Percentiles rank a stretch among this genome's conserved stretches.
These are phyloP conservation scores for Montipora foliosa DNA, from an alignment of 64 coral and sea anemone species.

Conservation along the genomic window DNA sequence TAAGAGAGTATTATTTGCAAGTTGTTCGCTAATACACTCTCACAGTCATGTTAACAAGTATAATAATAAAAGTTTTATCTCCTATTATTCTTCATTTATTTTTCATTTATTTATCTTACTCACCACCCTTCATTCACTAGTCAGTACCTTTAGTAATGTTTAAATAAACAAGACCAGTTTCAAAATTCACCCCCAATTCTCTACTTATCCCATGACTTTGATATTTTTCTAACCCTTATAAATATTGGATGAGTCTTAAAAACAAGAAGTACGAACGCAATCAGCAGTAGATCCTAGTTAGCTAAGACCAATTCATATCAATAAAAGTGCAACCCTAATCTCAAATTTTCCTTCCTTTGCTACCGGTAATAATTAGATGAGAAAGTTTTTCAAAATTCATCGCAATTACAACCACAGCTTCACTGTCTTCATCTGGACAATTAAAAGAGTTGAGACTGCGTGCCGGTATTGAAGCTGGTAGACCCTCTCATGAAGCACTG, in stretches of 20 bases:
- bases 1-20: too few species aligned
- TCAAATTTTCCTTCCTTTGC: neutral
- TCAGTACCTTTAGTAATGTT: neutral
- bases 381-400: neutral
- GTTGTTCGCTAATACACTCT: too few species aligned
- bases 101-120: neutral
- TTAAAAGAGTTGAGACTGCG: neutral
- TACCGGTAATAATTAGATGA: neutral
- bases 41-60: too few species aligned
- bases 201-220: too few species aligned
- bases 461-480: neutral
- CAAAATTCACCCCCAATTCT: too few species aligned
- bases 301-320: neutral
- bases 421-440: neutral
- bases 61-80: neutral
- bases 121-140: neutral
- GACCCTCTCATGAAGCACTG: neutral
- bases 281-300: neutral
- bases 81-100: neutral
- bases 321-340: neutral
- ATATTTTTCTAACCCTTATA: neutral
- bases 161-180: neutral
- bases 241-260: neutral
- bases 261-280: neutral
- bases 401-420: neutral